phyloP scores from a whole-genome alignment of 2,113 vertebrate genomes.

The Anarrhichthys ocellatus region DNA sequence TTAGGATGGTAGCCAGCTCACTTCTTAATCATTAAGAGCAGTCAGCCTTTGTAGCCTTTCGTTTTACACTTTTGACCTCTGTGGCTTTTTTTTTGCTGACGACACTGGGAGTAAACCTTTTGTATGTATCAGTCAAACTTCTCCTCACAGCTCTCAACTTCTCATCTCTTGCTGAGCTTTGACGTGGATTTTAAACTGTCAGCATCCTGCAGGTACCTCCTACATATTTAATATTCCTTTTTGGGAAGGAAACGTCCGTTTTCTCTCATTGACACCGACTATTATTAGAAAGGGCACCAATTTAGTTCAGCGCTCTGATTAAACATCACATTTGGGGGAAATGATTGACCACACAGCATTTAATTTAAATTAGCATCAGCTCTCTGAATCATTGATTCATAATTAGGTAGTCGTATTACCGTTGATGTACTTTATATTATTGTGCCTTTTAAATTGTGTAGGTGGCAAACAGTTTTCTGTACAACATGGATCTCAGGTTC shows the following conservation, averaged over 20 bases:
- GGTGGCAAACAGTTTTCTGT: neutral
- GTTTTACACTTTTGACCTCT: slow-evolving; percentile 50
- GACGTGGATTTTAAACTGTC: slow-evolving; percentile 33
- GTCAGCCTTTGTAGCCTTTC: slow-evolving; percentile 28
- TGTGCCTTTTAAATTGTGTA: neutral
- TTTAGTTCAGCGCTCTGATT: neutral
- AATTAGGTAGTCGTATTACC: neutral
- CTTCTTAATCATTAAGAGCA: slow-evolving; percentile 32
- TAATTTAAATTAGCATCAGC: neutral
- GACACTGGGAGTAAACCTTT: slow-evolving; percentile 32
- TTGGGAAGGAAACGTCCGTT: slow-evolving; percentile 1
- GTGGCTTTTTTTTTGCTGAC: slow-evolving; percentile 38
- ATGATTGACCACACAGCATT: neutral
- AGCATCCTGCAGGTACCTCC: slow-evolving; percentile 47
- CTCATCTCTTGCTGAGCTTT: slow-evolving; percentile 53
- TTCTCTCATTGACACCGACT: slow-evolving; percentile 17
- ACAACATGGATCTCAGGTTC: neutral
- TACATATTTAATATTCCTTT: slow-evolving; percentile 56
- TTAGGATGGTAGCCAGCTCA: slow-evolving; percentile 20
- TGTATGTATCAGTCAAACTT: slow-evolving; percentile 32
- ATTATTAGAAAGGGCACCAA: neutral
- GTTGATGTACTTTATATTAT: neutral
- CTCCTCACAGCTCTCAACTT: slow-evolving; percentile 40
- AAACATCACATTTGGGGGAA: neutral
- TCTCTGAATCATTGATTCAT: neutral